These are phyloP conservation scores for Sakesphorus luctuosus DNA, from an alignment of 2,113 vertebrate species.

Conservation along the genomic window DNA sequence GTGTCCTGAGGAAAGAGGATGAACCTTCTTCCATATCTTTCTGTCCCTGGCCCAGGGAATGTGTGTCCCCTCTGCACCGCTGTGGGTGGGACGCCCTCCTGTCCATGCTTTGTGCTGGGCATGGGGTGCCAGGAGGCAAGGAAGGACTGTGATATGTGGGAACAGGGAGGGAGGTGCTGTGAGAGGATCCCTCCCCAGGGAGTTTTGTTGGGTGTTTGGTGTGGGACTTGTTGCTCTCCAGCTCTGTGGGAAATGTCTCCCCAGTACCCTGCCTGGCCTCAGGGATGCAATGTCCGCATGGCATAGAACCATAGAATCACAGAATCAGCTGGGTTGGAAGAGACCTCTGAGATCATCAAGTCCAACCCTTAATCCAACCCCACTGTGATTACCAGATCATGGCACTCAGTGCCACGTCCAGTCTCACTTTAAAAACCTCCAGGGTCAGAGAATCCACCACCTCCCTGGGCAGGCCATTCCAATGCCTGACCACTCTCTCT, in stretches of 20 bases:
- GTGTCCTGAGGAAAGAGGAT: not conserved
- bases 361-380: too few species aligned
- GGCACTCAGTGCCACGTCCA: too few species aligned
- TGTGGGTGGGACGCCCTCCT: not conserved
- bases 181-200: not conserved
- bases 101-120: not conserved
- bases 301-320: too few species aligned
- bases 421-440: too few species aligned
- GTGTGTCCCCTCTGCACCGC: accelerated
- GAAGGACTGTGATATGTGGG: not conserved
- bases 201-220: not conserved
- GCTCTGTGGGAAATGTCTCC: not conserved
- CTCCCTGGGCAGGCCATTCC: too few species aligned
- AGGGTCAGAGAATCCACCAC: too few species aligned
- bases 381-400: too few species aligned
- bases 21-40: not conserved
- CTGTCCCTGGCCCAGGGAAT: not conserved
- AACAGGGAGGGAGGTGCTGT: not conserved
- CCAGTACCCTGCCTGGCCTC: not conserved
- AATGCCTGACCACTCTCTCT: too few species aligned
- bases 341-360: too few species aligned
- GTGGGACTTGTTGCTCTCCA: not conserved
- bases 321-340: too few species aligned
- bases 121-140: accelerated
- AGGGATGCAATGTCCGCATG: not conserved